phyloP scores from a whole-genome alignment of 1,140 invertebrate species.

The Tachypleus tridentatus region DNA sequence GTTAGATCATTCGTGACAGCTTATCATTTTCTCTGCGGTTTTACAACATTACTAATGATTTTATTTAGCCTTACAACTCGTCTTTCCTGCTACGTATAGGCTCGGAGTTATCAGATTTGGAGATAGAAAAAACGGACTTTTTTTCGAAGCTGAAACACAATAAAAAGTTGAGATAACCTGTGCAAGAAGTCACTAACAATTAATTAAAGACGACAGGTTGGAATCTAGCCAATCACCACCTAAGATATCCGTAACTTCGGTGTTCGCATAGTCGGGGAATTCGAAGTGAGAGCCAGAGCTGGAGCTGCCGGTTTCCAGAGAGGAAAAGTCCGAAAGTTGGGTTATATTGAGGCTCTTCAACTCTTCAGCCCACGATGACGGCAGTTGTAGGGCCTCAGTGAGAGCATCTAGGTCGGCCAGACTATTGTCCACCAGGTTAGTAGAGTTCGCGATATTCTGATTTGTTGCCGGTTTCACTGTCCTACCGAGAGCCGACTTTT shows the following conservation, averaged over 20 bases:
- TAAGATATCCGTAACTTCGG: conserved; percentile 48
- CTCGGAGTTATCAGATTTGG: too few species aligned
- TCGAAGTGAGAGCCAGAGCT: conserved; percentile 58
- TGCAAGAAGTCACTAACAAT: too few species aligned
- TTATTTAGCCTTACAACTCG: too few species aligned
- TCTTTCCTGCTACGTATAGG: too few species aligned
- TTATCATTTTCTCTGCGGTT: too few species aligned
- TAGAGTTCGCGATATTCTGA: too few species aligned
- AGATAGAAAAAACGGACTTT: too few species aligned
- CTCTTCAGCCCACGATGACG: conserved; percentile 36
- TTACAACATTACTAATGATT: too few species aligned
- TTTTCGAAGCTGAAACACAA: too few species aligned
- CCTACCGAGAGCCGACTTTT: not conserved
- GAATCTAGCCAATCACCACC: conserved; percentile 24
- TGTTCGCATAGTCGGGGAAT: conserved; percentile 52
- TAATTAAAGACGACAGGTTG: not conserved
- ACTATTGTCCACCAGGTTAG: not conserved
- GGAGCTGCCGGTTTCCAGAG: conserved; percentile 51
- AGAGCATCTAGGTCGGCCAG: conserved; percentile 62
- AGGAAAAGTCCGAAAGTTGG: conserved; percentile 48
- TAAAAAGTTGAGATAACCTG: too few species aligned
- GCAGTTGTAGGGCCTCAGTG: conserved; percentile 42
- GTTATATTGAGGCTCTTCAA: conserved; percentile 36
- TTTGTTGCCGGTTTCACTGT: not conserved
- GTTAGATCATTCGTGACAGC: too few species aligned